phyloP scores from a whole-genome alignment of 2,113 vertebrate species.

The Pollachius pollachius region DNA sequence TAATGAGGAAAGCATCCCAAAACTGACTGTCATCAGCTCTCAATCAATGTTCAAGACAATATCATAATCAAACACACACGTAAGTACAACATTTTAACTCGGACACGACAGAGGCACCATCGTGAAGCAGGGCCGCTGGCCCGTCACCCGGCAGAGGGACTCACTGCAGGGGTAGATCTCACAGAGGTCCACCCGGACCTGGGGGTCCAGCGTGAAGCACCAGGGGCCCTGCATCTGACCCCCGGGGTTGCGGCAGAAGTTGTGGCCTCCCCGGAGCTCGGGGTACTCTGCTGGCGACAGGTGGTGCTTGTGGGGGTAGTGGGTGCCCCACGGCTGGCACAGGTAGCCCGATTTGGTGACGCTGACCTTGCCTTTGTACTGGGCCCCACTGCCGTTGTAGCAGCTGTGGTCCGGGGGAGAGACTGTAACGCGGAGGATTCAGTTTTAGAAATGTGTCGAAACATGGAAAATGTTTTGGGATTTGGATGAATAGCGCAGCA shows the following conservation, averaged over 20 bases:
- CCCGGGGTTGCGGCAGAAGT: constrained; percentile 93
- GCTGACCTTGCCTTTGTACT: constrained; percentile 86
- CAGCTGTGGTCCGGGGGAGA: constrained; percentile 85
- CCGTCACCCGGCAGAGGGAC: constrained; percentile 51
- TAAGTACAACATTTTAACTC: too few species aligned
- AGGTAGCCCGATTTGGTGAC: constrained; percentile 86
- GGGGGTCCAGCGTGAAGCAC: constrained; percentile 94
- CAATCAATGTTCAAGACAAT: too few species aligned
- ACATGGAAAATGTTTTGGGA: too few species aligned
- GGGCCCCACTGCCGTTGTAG: constrained; percentile 87
- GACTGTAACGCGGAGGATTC: constrained; percentile 43
- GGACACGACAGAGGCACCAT: too few species aligned
- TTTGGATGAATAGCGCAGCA: too few species aligned
- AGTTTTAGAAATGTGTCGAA: too few species aligned
- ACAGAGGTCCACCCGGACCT: constrained; percentile 89
- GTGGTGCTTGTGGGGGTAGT: constrained; percentile 88
- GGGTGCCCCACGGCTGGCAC: constrained; percentile 89
- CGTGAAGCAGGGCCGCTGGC: too few species aligned
- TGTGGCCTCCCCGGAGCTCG: constrained; percentile 87
- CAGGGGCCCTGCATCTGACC: constrained; percentile 93
- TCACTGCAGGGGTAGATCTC: constrained; percentile 92
- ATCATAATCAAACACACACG: too few species aligned
- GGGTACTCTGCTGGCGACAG: constrained; percentile 80
- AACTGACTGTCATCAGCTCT: too few species aligned
- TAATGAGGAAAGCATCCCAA: too few species aligned